Evolutionary conservation across 2,113 vertebrate species (phyloP).

Genomic region (Podarcis raffonei): DNA sequence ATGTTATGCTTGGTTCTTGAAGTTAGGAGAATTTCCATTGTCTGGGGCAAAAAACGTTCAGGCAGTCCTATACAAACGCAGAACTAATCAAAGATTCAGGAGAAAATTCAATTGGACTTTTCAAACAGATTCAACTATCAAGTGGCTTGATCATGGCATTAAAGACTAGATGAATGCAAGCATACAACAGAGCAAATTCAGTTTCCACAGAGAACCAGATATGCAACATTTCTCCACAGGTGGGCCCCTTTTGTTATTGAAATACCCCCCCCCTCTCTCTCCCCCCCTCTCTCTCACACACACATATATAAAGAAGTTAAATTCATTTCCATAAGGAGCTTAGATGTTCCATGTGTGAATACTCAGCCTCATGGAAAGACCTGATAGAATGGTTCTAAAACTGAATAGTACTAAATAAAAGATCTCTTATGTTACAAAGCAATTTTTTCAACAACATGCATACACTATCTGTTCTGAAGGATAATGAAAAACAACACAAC

Average conservation of each 20-base stretch:
- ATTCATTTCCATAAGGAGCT: neutral
- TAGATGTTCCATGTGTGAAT: neutral
- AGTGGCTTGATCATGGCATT: neutral
- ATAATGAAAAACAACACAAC: fast-evolving
- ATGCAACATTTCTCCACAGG: neutral
- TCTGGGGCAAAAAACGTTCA: neutral
- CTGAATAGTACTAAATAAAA: neutral
- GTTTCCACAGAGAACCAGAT: neutral
- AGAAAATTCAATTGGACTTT: neutral
- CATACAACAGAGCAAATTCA: neutral
- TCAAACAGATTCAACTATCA: neutral
- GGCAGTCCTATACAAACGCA: neutral
- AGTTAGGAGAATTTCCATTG: neutral
- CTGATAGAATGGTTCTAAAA: neutral
- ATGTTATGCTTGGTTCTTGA: neutral
- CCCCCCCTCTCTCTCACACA: too few relatives aligned
- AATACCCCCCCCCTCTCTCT: neutral
- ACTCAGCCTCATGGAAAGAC: neutral
- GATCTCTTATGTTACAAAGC: neutral
- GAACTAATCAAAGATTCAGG: neutral
- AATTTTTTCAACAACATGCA: fast-evolving
- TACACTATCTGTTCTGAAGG: neutral
- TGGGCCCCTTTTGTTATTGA: neutral
- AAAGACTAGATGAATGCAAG: neutral
- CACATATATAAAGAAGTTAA: neutral